Evolutionary conservation across 1,140 invertebrate species (phyloP).

Genomic region (Drosophila kurseongensis): DNA sequence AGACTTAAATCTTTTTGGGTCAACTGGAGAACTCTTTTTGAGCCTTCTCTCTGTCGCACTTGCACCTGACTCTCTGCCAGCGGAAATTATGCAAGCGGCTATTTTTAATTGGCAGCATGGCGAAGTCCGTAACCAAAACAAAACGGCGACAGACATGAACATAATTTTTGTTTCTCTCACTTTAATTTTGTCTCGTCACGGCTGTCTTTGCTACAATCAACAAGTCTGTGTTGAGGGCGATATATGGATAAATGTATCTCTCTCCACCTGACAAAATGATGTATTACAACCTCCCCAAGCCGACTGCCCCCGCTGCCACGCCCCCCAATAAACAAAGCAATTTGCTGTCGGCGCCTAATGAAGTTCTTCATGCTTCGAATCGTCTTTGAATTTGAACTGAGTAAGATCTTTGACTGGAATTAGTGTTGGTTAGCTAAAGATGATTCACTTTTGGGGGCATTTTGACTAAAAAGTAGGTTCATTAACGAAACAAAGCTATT

Average conservation of each 20-base stretch:
- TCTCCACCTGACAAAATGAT: conserved; percentile 12
- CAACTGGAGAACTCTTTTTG: conserved; percentile 25
- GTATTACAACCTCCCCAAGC: not conserved
- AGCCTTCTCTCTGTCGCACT: too few species aligned
- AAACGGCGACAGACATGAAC: conserved; percentile 52
- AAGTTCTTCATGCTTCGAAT: conserved; percentile 46
- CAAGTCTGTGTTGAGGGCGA: conserved; percentile 19
- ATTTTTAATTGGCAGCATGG: conserved; percentile 63
- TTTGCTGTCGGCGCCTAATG: conserved; percentile 40
- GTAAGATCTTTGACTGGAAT: conserved; percentile 12
- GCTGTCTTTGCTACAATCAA: conserved; percentile 37
- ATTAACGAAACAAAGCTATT: not conserved
- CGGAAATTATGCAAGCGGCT: conserved; percentile 67
- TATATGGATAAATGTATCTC: conserved; percentile 4
- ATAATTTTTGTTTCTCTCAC: conserved; percentile 35
- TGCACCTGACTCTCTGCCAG: conserved; percentile 29
- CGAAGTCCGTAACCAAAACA: conserved; percentile 72
- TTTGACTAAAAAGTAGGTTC: not conserved
- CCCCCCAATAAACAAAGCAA: conserved; percentile 36
- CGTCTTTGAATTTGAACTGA: conserved; percentile 13
- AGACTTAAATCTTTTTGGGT: conserved; percentile 33
- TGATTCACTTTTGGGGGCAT: not conserved
- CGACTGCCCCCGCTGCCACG: conserved; percentile 1
- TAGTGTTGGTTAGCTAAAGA: not conserved
- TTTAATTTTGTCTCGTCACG: conserved; percentile 51